Base-by-base conservation (phyloP, 1,140 invertebrate species). In the Drosophila lini region DNA sequence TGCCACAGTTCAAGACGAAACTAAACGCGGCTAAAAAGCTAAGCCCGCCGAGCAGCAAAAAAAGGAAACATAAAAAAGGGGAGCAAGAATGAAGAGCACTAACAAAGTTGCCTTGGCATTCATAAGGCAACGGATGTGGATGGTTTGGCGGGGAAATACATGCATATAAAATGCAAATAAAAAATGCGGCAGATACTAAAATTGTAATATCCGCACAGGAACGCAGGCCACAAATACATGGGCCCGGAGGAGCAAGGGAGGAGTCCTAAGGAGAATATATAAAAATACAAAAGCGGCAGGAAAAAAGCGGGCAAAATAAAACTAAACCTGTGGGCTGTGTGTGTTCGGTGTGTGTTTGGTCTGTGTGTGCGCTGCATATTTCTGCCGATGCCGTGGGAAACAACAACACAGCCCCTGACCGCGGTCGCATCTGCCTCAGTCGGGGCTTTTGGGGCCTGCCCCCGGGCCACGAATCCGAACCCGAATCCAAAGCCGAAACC, bases 81-180 rank as follows among this genome's bases (percentile, higher is more conserved):
- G 40, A 40, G 50, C 19, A 44, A n/a, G 22, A 74, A 69, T 75
- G 74, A 32, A 57, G 76, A 48, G 74, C 75, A 70, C 73, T 76
- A 68, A 78, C 75, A 78, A 78, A 78, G 57, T 78, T 78, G 76
- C 74, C 59, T 36, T 41, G 74, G 75, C 75, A 78, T 78, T 78
- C 74, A 78, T 70, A 78, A 78, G 74, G 75, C 74, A 59, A 47
- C 57, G 63, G 74, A 77, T 78, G 53, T 11, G 67, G 45, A 42
- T 34, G 36, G 50, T 15, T 53, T 34, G 50, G 47, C 22, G 41
- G 52, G 44, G 38, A 56, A 65, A 71, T 76, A 86, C 83, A 88
- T 86, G 84, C 83, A 86, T 86, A 88, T 83, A 88, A 88, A 89
- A 88, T 88, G 83, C 83, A 88, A 88, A 88, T 88, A 88, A 88